Evolutionary conservation across 2,113 vertebrate species (phyloP).

Genomic region (Isichthys henryi): DNA sequence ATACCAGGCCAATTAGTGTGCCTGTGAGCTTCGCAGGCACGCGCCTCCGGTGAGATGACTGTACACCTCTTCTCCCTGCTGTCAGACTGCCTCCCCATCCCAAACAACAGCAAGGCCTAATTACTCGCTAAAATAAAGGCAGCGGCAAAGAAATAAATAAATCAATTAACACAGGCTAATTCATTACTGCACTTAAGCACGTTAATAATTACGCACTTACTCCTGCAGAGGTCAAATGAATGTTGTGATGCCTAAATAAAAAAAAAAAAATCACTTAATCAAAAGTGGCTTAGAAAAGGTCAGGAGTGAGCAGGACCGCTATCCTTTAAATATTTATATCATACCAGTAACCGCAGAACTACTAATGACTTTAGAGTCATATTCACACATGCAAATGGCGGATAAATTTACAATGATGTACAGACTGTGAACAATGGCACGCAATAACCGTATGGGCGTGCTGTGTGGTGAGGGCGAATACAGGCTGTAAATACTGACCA

Average conservation of each 20-base stretch:
- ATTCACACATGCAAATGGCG: neutral
- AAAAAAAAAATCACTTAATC: neutral
- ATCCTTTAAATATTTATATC: neutral
- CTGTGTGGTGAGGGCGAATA: neutral
- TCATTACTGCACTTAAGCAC: slow-evolving; percentile 1
- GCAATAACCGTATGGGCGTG: neutral
- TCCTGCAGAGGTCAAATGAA: neutral
- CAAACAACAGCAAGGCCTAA: slow-evolving; percentile 10
- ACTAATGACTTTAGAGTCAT: neutral
- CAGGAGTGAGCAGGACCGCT: neutral
- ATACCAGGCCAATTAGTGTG: slow-evolving; percentile 14
- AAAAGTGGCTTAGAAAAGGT: neutral
- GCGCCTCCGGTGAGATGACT: neutral
- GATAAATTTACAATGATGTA: neutral
- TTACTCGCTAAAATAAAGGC: slow-evolving; percentile 15
- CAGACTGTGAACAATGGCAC: neutral
- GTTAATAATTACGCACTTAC: neutral
- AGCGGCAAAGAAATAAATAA: neutral
- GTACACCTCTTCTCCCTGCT: neutral
- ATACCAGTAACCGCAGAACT: neutral
- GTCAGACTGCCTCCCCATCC: neutral
- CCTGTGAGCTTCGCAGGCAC: neutral
- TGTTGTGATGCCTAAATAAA: neutral
- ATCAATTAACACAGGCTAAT: slow-evolving; percentile 8
- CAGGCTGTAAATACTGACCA: neutral